Conservation (phyloP, 2,797 vertebrate species). For the Champsocephalus esox region DNA sequence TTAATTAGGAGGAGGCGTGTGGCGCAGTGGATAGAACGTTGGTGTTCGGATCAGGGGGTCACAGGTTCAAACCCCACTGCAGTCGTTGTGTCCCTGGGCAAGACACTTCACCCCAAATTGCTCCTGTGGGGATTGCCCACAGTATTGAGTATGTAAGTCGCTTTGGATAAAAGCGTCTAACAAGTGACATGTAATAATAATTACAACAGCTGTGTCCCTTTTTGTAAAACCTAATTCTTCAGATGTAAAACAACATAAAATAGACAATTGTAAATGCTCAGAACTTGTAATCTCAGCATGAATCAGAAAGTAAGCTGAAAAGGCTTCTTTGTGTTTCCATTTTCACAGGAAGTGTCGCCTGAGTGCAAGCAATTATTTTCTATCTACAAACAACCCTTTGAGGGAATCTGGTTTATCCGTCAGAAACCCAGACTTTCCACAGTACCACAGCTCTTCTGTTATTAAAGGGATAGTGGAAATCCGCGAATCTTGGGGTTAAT, state of each 20-base stretch:
- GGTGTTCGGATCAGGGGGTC: too few species aligned
- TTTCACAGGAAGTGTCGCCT: constrained; percentile 35
- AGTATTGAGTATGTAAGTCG: too few species aligned
- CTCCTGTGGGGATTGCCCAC: too few species aligned
- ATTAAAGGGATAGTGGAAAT: constrained; percentile 7
- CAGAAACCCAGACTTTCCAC: constrained; percentile 45
- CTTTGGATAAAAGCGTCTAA: too few species aligned
- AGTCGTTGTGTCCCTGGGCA: too few species aligned
- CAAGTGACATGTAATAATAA: too few species aligned
- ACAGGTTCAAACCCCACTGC: too few species aligned
- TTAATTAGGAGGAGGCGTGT: background rate
- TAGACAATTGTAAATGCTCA: constrained; percentile 32
- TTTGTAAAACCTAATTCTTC: constrained; percentile 27
- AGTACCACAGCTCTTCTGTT: constrained; percentile 30
- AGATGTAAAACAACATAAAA: constrained; percentile 16
- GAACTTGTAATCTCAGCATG: constrained; percentile 36
- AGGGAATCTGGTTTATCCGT: constrained; percentile 43
- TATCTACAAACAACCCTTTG: constrained; percentile 52
- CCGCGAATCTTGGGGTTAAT: too few species aligned
- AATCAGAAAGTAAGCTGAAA: constrained; percentile 51
- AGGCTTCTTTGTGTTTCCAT: constrained; percentile 49
- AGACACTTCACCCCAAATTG: too few species aligned
- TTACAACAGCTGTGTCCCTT: background rate
- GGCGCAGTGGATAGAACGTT: too few species aligned
- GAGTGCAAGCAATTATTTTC: constrained; percentile 64